A percentile compares a stretch with the other conserved stretches of the same genome.
Evolutionary conservation across 2,113 vertebrate species (phyloP).

Genomic region (Petrocephalus microphthalmus): DNA sequence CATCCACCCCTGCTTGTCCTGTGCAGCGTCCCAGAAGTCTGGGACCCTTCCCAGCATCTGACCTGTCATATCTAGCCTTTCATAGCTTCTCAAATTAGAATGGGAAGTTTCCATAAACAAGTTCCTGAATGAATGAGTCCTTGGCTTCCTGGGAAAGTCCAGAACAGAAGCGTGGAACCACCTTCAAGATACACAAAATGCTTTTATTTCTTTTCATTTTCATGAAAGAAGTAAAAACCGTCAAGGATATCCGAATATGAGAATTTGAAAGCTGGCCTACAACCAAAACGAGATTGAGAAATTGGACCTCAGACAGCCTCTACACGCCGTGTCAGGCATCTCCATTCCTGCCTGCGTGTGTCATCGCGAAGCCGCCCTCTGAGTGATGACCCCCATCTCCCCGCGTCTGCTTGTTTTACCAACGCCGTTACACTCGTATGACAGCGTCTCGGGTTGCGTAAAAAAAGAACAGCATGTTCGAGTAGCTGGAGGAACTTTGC

Average conservation of each 20-base stretch:
- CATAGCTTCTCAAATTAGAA: background rate
- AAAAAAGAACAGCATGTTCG: background rate
- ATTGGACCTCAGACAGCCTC: background rate
- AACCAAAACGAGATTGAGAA: background rate
- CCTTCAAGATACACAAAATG: background rate
- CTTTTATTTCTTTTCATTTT: background rate
- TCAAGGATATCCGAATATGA: background rate
- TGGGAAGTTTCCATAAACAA: background rate
- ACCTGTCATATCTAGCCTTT: background rate
- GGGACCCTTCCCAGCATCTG: background rate
- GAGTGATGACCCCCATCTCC: background rate
- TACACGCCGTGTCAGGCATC: background rate
- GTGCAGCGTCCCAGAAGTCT: background rate
- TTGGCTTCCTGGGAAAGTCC: background rate
- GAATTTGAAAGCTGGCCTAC: background rate
- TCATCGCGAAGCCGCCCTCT: background rate
- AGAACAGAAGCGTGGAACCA: background rate
- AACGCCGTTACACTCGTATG: background rate
- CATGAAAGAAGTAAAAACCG: background rate
- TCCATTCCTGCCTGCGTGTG: background rate
- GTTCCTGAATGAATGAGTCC: background rate
- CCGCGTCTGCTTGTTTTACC: background rate
- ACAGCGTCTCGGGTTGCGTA: background rate
- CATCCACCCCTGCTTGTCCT: background rate
- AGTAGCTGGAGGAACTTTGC: background rate